Evolutionary conservation across 2,113 vertebrate genomes (phyloP).

Genomic region (Macrotis lagotis): DNA sequence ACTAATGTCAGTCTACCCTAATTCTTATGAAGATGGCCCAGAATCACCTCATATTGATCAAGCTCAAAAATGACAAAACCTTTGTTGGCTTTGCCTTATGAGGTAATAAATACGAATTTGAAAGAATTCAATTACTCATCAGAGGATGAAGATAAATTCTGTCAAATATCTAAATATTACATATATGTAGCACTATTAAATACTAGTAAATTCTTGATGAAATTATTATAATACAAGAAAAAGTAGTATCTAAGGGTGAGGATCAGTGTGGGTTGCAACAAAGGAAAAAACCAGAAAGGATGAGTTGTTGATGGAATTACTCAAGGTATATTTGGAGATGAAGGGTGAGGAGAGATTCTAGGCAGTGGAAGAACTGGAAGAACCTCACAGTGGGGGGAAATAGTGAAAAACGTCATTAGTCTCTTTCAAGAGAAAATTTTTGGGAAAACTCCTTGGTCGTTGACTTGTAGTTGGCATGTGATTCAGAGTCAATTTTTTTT

Average conservation of each 20-base stretch:
- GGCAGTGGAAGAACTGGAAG: not conserved
- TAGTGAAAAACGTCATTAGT: not conserved
- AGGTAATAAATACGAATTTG: not conserved
- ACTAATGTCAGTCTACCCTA: not conserved
- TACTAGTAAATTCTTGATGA: not conserved
- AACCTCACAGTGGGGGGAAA: no score
- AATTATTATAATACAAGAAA: not conserved
- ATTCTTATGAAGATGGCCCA: not conserved
- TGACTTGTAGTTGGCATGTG: not conserved
- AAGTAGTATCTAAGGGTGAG: not conserved
- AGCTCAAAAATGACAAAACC: not conserved
- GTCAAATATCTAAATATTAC: not conserved
- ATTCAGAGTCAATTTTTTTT: not conserved
- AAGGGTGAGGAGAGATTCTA: not conserved
- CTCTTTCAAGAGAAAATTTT: not conserved
- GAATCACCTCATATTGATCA: not conserved
- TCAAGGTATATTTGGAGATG: not conserved
- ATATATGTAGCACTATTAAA: not conserved
- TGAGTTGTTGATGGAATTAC: not conserved
- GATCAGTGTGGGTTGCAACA: not conserved
- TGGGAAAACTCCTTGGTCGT: not conserved
- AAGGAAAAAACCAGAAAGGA: not conserved
- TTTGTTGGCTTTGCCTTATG: not conserved
- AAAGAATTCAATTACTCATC: not conserved
- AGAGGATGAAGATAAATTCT: not conserved